Evolutionary conservation across 2,113 vertebrate genomes (phyloP).

Genomic region (Mesitornis unicolor): DNA sequence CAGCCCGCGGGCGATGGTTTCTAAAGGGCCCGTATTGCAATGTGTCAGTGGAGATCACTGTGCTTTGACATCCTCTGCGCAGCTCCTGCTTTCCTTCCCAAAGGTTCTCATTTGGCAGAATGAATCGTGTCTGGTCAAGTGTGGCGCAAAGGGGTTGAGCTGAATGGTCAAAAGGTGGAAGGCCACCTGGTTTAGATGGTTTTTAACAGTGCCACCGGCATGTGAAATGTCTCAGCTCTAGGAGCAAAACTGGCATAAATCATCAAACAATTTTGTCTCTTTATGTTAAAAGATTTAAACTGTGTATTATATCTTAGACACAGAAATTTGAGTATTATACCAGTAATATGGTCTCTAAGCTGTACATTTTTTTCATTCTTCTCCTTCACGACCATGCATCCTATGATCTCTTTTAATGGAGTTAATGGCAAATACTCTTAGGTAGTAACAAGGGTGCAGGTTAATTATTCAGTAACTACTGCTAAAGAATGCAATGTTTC

Average conservation of each 20-base stretch:
- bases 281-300: not conserved
- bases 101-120: not conserved
- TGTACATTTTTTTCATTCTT: not conserved
- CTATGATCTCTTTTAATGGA: not conserved
- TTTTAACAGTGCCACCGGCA: not conserved
- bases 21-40: not conserved
- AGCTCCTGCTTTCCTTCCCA: not conserved
- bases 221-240: not conserved
- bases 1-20: not conserved
- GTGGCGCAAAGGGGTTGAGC: not conserved
- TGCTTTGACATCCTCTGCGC: not conserved
- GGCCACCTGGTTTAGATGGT: not conserved
- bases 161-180: not conserved
- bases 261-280: not conserved
- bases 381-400: not conserved
- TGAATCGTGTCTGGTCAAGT: not conserved
- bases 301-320: fast-evolving
- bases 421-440: not conserved
- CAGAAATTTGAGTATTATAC: not conserved
- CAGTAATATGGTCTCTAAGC: not conserved
- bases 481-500: not conserved
- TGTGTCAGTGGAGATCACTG: not conserved
- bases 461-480: constrained; percentile 17
- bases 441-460: not conserved
- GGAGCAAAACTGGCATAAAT: not conserved